These are phyloP conservation scores for Noctilio leporinus DNA, from an alignment of 2,113 vertebrate genomes.

Conservation along the genomic window DNA sequence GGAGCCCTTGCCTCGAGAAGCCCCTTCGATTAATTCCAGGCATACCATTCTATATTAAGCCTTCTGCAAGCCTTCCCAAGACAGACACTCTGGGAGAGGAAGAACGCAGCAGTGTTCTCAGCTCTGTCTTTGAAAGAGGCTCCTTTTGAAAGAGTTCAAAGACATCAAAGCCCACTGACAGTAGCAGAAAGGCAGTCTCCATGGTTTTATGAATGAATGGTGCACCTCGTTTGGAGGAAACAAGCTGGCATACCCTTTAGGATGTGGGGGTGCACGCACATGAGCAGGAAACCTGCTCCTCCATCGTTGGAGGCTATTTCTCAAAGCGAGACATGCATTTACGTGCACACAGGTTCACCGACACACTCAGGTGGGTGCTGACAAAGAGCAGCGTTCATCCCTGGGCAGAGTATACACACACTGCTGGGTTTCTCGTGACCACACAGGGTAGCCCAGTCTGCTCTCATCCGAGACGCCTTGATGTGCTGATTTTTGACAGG, in stretches of 20 bases:
- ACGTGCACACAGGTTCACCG: background rate
- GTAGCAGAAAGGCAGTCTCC: background rate
- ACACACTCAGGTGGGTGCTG: background rate
- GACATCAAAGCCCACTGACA: background rate
- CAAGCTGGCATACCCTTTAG: background rate
- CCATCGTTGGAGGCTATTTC: background rate
- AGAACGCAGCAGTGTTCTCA: background rate
- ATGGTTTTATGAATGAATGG: constrained; percentile 14
- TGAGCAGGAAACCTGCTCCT: background rate
- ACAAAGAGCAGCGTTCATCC: background rate
- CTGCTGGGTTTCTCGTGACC: rapidly evolving
- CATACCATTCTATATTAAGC: constrained; percentile 70
- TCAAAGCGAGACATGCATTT: background rate
- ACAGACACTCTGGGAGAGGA: background rate
- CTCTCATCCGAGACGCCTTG: rapidly evolving
- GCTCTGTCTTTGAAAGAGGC: background rate
- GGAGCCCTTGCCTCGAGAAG: constrained; percentile 32
- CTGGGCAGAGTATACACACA: background rate
- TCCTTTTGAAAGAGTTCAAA: background rate
- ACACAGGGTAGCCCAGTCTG: background rate
- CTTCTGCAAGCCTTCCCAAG: background rate
- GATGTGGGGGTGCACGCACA: background rate
- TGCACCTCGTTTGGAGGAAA: background rate
- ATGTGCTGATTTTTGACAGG: background rate
- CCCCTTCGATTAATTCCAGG: constrained; percentile 45